These are phyloP conservation scores for Penaeus japonicus DNA, from an alignment of 1,140 invertebrate genomes.

Conservation along the genomic window DNA sequence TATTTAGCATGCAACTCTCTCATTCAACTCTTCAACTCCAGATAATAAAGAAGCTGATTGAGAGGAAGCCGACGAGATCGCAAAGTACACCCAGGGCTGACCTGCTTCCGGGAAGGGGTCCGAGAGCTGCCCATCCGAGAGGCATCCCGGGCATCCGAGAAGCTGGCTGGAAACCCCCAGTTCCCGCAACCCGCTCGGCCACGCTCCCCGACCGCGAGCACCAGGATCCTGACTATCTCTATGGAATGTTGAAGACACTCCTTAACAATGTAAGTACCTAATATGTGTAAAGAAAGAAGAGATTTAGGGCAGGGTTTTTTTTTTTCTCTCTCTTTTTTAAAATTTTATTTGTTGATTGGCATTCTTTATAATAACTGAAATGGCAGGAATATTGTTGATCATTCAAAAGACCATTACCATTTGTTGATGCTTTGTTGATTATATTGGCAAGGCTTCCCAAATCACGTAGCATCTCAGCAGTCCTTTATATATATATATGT, in stretches of 20 bases:
- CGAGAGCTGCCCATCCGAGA: constrained; percentile 86
- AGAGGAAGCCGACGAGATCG: constrained; percentile 82
- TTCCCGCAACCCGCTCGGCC: not conserved
- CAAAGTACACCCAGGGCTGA: constrained; percentile 87
- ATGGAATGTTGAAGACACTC: constrained; percentile 77
- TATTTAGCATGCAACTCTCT: not conserved
- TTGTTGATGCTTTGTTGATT: too few species aligned
- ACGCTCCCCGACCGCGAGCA: constrained; percentile 70
- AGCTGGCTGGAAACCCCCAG: constrained; percentile 63
- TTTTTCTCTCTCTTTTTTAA: not conserved
- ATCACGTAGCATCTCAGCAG: too few species aligned
- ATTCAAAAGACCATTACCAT: too few species aligned
- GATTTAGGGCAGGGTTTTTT: not conserved
- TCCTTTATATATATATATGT: not conserved
- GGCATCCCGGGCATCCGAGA: constrained; percentile 76
- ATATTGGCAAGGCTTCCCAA: too few species aligned
- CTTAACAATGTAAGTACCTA: constrained; percentile 73
- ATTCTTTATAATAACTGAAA: too few species aligned
- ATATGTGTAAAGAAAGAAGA: constrained; percentile 61
- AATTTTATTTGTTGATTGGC: too few species aligned
- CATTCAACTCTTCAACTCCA: constrained; percentile 59
- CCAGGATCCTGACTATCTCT: constrained; percentile 77
- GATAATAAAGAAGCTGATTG: constrained; percentile 89
- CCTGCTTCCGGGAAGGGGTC: constrained; percentile 89
- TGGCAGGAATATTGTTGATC: too few species aligned